Evolutionary conservation across 2,888 invertebrate species (phyloP), one percentile per base, ranked within the genome.

Genomic region (Drosophila atripex): DNA sequence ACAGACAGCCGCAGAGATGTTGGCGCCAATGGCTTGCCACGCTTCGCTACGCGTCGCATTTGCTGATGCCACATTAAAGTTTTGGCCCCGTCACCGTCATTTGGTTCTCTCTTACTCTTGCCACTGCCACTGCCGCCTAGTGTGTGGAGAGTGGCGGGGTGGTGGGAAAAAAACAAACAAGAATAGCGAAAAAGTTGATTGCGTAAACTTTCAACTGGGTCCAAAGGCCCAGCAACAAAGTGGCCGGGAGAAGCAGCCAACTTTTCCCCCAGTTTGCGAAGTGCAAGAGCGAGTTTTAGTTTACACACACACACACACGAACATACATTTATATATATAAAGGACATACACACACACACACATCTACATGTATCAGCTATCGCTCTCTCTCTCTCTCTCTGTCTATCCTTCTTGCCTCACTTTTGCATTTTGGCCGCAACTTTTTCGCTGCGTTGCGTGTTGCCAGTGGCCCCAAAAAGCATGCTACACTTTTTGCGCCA

Each of bases 11-110:
- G 52, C 28, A 70, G 70, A 69, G 70, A 54, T 55, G 70, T 60
- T 69, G 70, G 80, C 78, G 75, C 77, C 74, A 73, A 73, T 76
- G 83, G 80, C 65, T 80, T 74, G 72, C 71, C 80, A 84, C 68
- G 82, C 64, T 77, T 73, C 59, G 75, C 70, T 68, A 53, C 54
- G 45, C 49, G 47, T 41, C 50, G 75, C 72, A 56, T 72, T 71
- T 71, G 59, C 72, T 72, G 72, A 60, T 72, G 71, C 59, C 71
- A 72, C 72, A 72, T 71, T 72, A 55, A 80, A 84, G 80, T 84
- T 80, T 75, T 76, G 76, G 71, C 78, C 78, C 77, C 72, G 66
- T 80, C 66, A 65, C 60, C 60, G 52, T 35, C 60, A 39, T 54
- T 53, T 53, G 23, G 21, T 14, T 3, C 35, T 30, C 23, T 57